Evolutionary conservation across 2,888 invertebrate genomes (phyloP).

Genomic region (Minunthozetes semirufus): DNA sequence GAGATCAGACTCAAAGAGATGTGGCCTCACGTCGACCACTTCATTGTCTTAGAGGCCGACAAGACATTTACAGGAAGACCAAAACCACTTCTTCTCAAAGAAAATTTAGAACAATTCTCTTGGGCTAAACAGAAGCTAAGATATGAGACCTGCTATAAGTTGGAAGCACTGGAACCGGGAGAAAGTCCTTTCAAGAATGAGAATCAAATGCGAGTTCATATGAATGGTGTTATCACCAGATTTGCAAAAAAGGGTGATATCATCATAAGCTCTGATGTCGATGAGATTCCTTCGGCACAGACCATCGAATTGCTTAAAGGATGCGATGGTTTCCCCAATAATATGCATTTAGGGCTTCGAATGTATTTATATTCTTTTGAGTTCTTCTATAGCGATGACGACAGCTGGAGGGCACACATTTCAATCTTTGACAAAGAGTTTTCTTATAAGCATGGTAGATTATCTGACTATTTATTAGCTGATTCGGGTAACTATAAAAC

Average conservation of each 20-base stretch:
- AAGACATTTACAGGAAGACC: conserved; percentile 25
- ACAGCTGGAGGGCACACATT: conserved; percentile 28
- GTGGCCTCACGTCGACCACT: conserved; percentile 32
- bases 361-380: conserved; percentile 36
- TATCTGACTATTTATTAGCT: conserved; percentile 6
- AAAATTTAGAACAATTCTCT: background rate
- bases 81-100: conserved; percentile 24
- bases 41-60: conserved; percentile 30
- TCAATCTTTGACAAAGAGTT: background rate
- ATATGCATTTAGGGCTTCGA: conserved; percentile 23
- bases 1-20: conserved; percentile 32
- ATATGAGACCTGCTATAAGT: background rate
- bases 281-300: conserved; percentile 27
- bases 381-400: conserved; percentile 24
- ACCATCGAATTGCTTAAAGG: conserved; percentile 14
- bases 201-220: conserved; percentile 8
- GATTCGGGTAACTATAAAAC: conserved; percentile 22
- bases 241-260: conserved; percentile 20
- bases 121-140: conserved; percentile 29
- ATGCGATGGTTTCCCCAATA: conserved; percentile 28
- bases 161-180: background rate
- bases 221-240: background rate
- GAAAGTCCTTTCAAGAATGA: conserved; percentile 34
- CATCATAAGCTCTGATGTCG: conserved; percentile 32
- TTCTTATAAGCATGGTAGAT: conserved; percentile 8